Evolutionary conservation across 2,888 invertebrate genomes (phyloP).

Genomic region (Allophyes oxyacanthae): DNA sequence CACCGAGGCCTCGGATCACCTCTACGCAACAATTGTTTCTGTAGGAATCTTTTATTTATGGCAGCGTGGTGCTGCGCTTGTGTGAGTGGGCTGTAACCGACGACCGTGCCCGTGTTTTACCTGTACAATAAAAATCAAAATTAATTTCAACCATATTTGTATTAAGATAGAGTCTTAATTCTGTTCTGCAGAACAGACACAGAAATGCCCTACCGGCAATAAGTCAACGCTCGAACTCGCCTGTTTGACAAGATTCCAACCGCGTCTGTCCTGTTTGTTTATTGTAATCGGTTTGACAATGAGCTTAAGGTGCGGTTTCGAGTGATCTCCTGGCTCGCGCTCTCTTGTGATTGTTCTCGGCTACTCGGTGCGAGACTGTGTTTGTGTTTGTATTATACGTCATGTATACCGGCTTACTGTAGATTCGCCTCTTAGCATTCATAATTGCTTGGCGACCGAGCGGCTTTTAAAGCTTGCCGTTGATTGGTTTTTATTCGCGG

Average conservation of each 20-base stretch:
- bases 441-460: conserved; percentile 86
- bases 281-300: conserved; percentile 90
- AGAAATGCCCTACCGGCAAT: conserved; percentile 88
- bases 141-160: conserved; percentile 60
- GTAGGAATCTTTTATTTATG: conserved; percentile 90
- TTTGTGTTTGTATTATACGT: conserved; percentile 88
- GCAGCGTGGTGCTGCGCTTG: conserved; percentile 77
- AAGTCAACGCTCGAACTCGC: conserved; percentile 89
- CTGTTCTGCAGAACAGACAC: conserved; percentile 57
- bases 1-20: conserved; percentile 86
- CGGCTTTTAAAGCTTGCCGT: conserved; percentile 80
- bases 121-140: conserved; percentile 67
- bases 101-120: conserved; percentile 86
- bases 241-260: conserved; percentile 90
- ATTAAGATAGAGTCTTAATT: conserved; percentile 62
- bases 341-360: conserved; percentile 83
- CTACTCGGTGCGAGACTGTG: conserved; percentile 80
- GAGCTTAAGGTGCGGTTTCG: conserved; percentile 90
- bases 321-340: conserved; percentile 84
- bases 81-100: conserved; percentile 81
- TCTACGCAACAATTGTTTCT: conserved; percentile 90
- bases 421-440: conserved; percentile 87
- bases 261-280: conserved; percentile 89
- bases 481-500: conserved; percentile 73
- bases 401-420: conserved; percentile 87